Percentiles rank a stretch among this genome's conserved stretches.
Evolutionary conservation across 2,888 invertebrate species (phyloP).

Genomic region (Laothoe populi): DNA sequence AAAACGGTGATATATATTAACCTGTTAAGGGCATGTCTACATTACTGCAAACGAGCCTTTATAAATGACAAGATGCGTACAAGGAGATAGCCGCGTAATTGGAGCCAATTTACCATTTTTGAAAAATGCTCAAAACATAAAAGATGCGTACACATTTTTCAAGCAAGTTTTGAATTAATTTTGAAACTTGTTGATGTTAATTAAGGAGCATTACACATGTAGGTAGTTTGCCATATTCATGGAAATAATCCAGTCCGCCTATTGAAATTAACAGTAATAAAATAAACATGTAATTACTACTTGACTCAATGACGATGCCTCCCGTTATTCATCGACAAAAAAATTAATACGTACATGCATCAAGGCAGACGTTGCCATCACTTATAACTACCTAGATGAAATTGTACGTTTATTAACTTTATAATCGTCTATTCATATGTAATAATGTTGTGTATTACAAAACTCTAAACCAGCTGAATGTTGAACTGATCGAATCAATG

Average conservation of each 20-base stretch:
- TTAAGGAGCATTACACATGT: not conserved
- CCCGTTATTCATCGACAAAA: constrained; percentile 18
- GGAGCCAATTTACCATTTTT: constrained; percentile 44
- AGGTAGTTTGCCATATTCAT: not conserved
- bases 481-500: not conserved
- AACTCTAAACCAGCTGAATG: not conserved
- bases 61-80: constrained; percentile 37
- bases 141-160: constrained; percentile 37
- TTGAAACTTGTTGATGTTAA: not conserved
- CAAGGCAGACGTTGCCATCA: constrained; percentile 11
- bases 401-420: not conserved
- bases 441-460: not conserved
- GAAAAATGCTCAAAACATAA: constrained; percentile 34
- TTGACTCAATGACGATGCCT: constrained; percentile 23
- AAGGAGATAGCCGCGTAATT: constrained; percentile 46
- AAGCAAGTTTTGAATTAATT: constrained; percentile 22
- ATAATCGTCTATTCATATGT: constrained; percentile 1
- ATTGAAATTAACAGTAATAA: not conserved
- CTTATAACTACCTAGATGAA: constrained; percentile 8
- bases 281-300: constrained; percentile 8
- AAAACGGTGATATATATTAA: constrained; percentile 45
- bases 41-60: constrained; percentile 34
- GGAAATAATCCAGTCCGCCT: not conserved
- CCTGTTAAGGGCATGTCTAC: constrained; percentile 42
- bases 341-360: constrained; percentile 13